Conservation (phyloP, 1,140 invertebrate genomes). For the Oreohelix idahoensis region DNA sequence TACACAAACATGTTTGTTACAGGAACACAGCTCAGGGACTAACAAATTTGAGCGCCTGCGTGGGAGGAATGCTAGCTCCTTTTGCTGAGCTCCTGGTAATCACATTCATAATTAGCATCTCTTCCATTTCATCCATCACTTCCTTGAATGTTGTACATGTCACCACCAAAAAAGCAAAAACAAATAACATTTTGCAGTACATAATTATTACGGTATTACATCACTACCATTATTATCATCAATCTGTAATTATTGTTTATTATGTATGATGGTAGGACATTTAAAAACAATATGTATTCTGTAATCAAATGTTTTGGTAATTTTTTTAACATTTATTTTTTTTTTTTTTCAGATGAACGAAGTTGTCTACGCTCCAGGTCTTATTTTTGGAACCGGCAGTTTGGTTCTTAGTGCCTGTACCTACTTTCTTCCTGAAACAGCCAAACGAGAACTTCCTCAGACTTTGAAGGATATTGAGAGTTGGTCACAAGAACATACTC, state of each 20-base stretch:
- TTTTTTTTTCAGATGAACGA: not conserved
- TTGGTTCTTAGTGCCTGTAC: not conserved
- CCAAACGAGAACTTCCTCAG: slow-evolving; percentile 4
- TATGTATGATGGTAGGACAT: not conserved
- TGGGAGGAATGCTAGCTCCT: slow-evolving; percentile 15
- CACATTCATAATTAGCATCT: not conserved
- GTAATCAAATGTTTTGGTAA: not conserved
- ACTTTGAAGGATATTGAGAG: not conserved
- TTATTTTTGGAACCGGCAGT: slow-evolving; percentile 3
- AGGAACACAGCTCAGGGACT: slow-evolving; percentile 9
- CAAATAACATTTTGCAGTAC: too few species aligned
- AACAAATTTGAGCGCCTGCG: not conserved
- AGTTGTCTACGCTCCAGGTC: slow-evolving; percentile 12
- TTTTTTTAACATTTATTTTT: not conserved
- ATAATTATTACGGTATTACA: too few species aligned
- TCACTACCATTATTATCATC: too few species aligned
- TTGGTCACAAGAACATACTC: not conserved
- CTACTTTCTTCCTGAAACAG: slow-evolving; percentile 14
- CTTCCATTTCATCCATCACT: too few species aligned
- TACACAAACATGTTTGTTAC: too few species aligned
- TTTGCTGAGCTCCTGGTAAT: slow-evolving; percentile 9
- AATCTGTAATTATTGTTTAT: not conserved
- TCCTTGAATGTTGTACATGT: too few species aligned
- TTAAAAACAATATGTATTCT: not conserved
- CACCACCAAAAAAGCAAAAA: too few species aligned